Base-by-base conservation (phyloP, 2,888 invertebrate species). In the Mantis religiosa region DNA sequence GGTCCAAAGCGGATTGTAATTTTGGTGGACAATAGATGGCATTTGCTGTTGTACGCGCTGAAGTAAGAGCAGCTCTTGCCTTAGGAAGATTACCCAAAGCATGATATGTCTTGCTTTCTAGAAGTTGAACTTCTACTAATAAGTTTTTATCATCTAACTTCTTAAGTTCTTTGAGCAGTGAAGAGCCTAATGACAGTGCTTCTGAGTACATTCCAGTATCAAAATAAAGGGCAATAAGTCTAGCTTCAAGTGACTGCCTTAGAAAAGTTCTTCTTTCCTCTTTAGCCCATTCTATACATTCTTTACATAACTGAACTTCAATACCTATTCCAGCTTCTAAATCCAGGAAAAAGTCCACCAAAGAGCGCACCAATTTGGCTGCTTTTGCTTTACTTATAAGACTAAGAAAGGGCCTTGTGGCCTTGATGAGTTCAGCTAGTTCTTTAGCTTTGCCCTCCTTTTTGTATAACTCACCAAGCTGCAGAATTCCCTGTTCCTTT, bases 281-380 rank as follows among this genome's bases (percentile, higher is more conserved):
- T 93, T 98, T 98, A 54, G 99, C 99, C 99, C 99, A 99, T 94
- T 99, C 98, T 94, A 99, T 99, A 94, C 99, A 99, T 94, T 99
- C 99, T 94, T 97, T 97, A 93, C 98, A 98, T 90, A 98, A 94
- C 93, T 98, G 97, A 90, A 95, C 95, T 95, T 99, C 99, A 90
- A 98, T 98, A 88, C 99, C 99, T 91, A 98, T 98, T 87, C 97
- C 98, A 90, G 98, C 98, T 93, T 99, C 99, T 94, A 99, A 96
- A 93, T 99, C 99, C 91, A 99, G 94, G 94, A 99, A 99, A 94
- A 98, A 96, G 93, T 99, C 99, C 20, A 99, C 99, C 91, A 99
- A 94, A 30, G 98, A 97, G 91, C 99, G 96, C 14, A 99, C 99
- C 92, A 99, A 94, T 94, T 99, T 99, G 0, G 99, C 99, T 88